Evolutionary conservation across 1,140 invertebrate species (phyloP).

Genomic region (Muscidifurax raptorellus): DNA sequence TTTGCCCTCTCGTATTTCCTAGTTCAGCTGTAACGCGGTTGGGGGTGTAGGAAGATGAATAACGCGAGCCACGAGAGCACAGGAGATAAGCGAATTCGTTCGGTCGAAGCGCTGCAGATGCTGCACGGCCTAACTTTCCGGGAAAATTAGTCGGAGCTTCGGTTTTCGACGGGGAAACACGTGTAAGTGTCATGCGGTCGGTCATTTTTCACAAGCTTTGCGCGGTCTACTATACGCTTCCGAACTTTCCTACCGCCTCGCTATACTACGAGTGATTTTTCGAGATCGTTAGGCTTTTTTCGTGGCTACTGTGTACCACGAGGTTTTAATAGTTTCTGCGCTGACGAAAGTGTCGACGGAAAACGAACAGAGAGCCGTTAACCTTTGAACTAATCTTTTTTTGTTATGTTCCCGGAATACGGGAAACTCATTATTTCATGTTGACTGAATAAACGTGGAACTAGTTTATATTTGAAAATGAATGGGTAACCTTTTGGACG

Average conservation of each 20-base stretch:
- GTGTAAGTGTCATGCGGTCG: slow-evolving; percentile 4
- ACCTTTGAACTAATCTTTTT: neutral
- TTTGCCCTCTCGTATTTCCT: slow-evolving; percentile 2
- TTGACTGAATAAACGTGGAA: too few species aligned
- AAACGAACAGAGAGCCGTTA: neutral
- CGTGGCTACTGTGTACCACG: too few species aligned
- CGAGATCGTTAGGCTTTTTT: neutral
- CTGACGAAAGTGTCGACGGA: too few species aligned
- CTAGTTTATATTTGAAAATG: too few species aligned
- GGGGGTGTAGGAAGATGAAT: slow-evolving; percentile 1
- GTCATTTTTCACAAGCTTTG: slow-evolving; percentile 13
- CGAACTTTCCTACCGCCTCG: too few species aligned
- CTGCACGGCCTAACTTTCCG: slow-evolving; percentile 17
- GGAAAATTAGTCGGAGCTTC: slow-evolving; percentile 17
- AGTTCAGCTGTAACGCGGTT: neutral
- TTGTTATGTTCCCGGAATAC: too few species aligned
- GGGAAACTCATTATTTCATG: too few species aligned
- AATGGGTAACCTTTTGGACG: too few species aligned
- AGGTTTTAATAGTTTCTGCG: too few species aligned
- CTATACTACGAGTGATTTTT: neutral
- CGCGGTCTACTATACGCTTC: neutral
- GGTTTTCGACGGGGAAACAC: neutral
- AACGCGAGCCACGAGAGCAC: neutral
- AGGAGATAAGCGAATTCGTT: slow-evolving; percentile 32
- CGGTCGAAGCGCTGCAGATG: slow-evolving; percentile 1